A percentile compares a stretch with the other conserved stretches of the same genome.
phyloP scores from a whole-genome alignment of 2,797 vertebrate genomes.

The Falco novaeseelandiae region DNA sequence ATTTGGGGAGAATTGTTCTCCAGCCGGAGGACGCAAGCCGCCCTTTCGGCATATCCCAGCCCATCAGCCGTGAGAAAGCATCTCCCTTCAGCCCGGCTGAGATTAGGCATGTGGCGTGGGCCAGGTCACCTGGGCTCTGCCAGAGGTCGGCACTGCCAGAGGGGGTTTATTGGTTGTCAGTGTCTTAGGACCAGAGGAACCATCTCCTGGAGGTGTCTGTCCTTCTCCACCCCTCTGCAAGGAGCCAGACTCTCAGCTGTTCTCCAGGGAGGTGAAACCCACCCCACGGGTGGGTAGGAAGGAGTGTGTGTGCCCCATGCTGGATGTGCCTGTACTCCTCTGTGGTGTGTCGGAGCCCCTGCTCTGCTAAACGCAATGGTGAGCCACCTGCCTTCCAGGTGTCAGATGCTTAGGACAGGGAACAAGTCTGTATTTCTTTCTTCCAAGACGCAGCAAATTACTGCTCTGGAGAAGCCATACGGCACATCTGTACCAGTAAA shows the following conservation, averaged over 20 bases:
- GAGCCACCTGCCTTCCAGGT: not conserved
- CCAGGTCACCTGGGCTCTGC: not conserved
- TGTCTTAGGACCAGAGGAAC: not conserved
- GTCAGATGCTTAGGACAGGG: not conserved
- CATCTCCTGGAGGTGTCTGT: not conserved
- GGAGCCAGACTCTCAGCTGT: not conserved
- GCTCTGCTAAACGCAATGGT: not conserved
- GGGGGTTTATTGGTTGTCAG: not conserved
- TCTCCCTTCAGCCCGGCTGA: not conserved
- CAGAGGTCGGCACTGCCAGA: not conserved
- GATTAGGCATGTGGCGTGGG: accelerated
- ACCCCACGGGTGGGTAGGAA: not conserved
- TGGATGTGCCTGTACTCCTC: not conserved
- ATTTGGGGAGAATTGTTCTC: constrained; percentile 1
- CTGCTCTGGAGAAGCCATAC: not conserved
- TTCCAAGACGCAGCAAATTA: not conserved
- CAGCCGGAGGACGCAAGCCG: not conserved
- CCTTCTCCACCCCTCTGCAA: not conserved
- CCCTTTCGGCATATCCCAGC: not conserved
- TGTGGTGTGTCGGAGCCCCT: not conserved
- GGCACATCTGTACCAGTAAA: not conserved
- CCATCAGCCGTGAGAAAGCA: not conserved
- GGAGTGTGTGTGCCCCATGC: not conserved
- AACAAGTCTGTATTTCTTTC: not conserved
- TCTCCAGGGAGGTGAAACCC: not conserved